Percentiles rank a stretch among this genome's conserved stretches.
phyloP scores from a whole-genome alignment of 30 jellyfish, hydroid and myxozoan species.

The Haliclystus octoradiatus region DNA sequence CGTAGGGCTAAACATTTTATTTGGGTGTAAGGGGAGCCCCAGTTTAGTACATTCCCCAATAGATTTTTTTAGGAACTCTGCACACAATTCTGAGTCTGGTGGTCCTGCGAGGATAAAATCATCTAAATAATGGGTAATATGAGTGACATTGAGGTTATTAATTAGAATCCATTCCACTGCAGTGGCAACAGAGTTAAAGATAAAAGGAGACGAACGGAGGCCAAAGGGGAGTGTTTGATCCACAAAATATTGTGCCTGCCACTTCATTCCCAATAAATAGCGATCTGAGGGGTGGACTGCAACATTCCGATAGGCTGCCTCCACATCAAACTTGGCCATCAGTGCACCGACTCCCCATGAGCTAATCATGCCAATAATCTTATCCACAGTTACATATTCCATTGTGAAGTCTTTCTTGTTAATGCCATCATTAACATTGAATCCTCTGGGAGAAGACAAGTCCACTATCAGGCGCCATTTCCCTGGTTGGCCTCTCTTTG shows the following conservation, averaged over 20 bases:
- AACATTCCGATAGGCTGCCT: neutral
- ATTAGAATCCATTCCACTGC: neutral
- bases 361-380: too few relatives aligned
- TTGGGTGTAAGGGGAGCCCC: slow-evolving; percentile 2
- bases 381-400: too few relatives aligned
- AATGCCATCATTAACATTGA: neutral
- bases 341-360: neutral
- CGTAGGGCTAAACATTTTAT: neutral
- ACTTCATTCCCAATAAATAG: neutral
- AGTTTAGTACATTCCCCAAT: neutral
- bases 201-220: neutral
- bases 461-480: too few relatives aligned
- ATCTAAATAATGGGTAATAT: slow-evolving; percentile 4
- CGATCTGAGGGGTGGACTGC: neutral
- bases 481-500: neutral
- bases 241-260: neutral
- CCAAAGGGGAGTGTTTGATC: neutral
- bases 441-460: slow-evolving; percentile 2
- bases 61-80: neutral
- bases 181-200: neutral
- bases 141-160: neutral
- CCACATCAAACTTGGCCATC: neutral
- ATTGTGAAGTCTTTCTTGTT: too few relatives aligned
- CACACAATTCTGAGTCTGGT: neutral
- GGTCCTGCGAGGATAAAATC: slow-evolving; percentile 3